Percentiles rank a stretch among this genome's conserved stretches.
These are phyloP conservation scores for Emydura subglobosa DNA, from an alignment of 2,113 vertebrate species.

Conservation along the genomic window DNA sequence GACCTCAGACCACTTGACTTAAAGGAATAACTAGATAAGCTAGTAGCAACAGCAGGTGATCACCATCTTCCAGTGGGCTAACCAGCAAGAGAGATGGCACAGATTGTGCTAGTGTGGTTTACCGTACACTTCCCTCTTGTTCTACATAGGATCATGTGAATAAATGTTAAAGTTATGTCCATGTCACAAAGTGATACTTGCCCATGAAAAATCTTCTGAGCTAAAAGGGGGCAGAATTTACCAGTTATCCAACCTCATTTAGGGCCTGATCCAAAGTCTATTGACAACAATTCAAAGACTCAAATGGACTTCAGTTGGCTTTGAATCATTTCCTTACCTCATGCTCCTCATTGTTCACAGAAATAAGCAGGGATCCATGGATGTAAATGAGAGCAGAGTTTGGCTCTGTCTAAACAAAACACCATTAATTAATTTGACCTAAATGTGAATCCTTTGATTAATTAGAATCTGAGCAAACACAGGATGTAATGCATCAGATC, in stretches of 20 bases:
- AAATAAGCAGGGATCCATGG: background rate
- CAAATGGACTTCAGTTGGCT: background rate
- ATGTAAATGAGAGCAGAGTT: background rate
- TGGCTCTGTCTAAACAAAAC: background rate
- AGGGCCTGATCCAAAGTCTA: background rate
- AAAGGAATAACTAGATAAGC: fast-evolving
- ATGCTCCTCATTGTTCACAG: background rate
- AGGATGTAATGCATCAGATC: background rate
- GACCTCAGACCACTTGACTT: background rate
- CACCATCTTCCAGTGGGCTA: background rate
- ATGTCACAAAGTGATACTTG: background rate
- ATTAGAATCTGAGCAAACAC: background rate
- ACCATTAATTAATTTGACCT: background rate
- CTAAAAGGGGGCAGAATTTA: background rate
- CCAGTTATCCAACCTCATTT: background rate
- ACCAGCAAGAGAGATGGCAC: background rate
- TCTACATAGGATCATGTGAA: background rate
- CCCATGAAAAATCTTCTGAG: background rate
- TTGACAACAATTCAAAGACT: background rate
- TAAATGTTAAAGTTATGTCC: background rate
- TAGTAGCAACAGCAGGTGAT: background rate
- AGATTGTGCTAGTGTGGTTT: background rate
- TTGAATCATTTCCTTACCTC: background rate
- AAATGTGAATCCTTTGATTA: background rate
- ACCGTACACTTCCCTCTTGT: fast-evolving